Percentiles rank a stretch among this genome's conserved stretches.
Conservation (phyloP, 2,888 invertebrate genomes). For the Dryomyza anilis region DNA sequence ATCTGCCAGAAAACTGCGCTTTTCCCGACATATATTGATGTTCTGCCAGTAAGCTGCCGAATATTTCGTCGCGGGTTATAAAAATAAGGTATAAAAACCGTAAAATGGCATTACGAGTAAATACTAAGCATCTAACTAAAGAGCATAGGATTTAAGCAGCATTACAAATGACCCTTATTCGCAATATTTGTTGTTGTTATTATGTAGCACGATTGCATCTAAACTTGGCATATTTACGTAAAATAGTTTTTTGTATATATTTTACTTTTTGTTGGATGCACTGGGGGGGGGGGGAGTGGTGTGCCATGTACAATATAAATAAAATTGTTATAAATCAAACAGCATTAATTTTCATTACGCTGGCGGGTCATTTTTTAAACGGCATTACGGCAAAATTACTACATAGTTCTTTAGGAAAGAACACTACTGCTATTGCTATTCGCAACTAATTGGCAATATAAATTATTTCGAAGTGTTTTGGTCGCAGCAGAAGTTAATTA, state of each 20-base stretch:
- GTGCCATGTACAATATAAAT: conserved; percentile 8
- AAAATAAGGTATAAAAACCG: neutral
- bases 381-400: neutral
- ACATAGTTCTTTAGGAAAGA: too few relatives aligned
- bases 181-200: neutral
- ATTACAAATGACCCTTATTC: neutral
- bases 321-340: conserved; percentile 16
- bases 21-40: neutral
- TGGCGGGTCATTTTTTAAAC: neutral
- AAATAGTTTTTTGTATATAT: neutral
- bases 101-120: conserved; percentile 5
- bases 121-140: neutral
- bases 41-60: too few relatives aligned
- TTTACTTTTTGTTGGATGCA: conserved; percentile 2
- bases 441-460: conserved; percentile 1
- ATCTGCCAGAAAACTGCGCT: too few relatives aligned
- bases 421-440: neutral
- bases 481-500: too few relatives aligned
- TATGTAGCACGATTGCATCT: neutral
- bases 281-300: neutral
- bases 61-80: neutral
- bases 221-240: conserved; percentile 5
- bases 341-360: conserved; percentile 21
- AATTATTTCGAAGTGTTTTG: neutral
- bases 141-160: neutral